Base-by-base conservation (phyloP, 2,113 vertebrate species). In the Verasper variegatus region DNA sequence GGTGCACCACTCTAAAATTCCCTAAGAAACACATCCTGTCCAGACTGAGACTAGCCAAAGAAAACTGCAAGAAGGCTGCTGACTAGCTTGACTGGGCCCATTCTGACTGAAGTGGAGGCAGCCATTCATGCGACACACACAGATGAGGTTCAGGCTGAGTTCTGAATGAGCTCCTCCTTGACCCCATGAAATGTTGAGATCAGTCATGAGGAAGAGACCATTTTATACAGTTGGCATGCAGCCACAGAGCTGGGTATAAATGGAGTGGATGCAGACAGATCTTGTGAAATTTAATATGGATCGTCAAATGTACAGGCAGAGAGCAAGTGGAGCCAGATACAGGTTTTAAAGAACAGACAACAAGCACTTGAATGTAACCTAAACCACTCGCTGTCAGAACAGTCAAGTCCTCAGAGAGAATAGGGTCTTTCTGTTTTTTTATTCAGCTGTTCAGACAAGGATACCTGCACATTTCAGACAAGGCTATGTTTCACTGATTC, bases 1-100 rank as follows among this genome's bases (percentile, higher is more conserved):
- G 95, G 35, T 95, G 95, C 60, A 94, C 94, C 86, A 95, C 95
- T 42, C 85, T 95, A 37, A 95, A 95, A 81, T 95, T 95, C 82
- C 95, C 95, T 5, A 95, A 95, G 85, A 95, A 95, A 87, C 93
- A 94, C 90, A 95, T 95, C 83, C 84, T 95, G 62, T 89, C 90
- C 82, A 90, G 94, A 77, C 91, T 95, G 71, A 90, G 94, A 80
- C 75, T 89, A 63, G 94, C 92, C 67, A 89, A 92, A 84, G 93
- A 95, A 52, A 92, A 93, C 85, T 86, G 84, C 58, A 90, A 88
- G 62, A 91, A 92, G 87, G 55, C 78, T 0, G 21, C 61, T 3
- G 84, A 90, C 61, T 86, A 90, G 78, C 55, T 56, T 0, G 21
- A 69, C 14, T 18, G 49, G 11, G 49, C 71, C 27, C 80, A 68